A percentile compares a stretch with the other conserved stretches of the same genome.
Conservation (phyloP, 2,888 invertebrate species). For the Pegoplata infirma region DNA sequence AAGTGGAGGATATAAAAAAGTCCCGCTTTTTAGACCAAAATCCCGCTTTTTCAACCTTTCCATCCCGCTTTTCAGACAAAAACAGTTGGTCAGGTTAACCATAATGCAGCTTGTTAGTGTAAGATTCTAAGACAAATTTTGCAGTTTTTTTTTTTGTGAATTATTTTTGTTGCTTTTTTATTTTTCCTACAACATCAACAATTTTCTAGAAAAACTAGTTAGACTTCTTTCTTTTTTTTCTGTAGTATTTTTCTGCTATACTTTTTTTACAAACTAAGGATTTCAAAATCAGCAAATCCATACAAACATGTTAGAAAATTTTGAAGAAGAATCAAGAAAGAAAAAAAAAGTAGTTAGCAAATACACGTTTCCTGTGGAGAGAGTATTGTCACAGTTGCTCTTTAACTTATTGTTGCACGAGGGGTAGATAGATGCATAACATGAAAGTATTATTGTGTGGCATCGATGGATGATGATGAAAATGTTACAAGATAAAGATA, state of each 20-base stretch:
- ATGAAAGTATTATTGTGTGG: background rate
- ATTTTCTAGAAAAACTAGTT: slow-evolving; percentile 43
- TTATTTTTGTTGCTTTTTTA: slow-evolving; percentile 1
- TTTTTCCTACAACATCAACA: background rate
- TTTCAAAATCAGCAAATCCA: slow-evolving; percentile 49
- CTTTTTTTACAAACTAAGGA: slow-evolving; percentile 39
- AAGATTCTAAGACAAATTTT: slow-evolving; percentile 46
- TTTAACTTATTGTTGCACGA: slow-evolving; percentile 13
- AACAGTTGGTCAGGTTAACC: too few relatives aligned
- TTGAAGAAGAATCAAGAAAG: background rate
- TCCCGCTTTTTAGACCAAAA: too few relatives aligned
- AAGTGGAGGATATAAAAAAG: too few relatives aligned
- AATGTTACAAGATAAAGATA: background rate
- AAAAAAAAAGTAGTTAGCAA: slow-evolving; percentile 1
- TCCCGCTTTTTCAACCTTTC: too few relatives aligned
- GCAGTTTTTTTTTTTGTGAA: background rate
- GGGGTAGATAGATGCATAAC: too few relatives aligned
- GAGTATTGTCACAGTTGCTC: slow-evolving; percentile 46
- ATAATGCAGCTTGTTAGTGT: slow-evolving; percentile 59
- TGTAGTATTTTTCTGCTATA: slow-evolving; percentile 9
- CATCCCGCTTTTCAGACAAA: too few relatives aligned
- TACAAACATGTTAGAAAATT: slow-evolving; percentile 2
- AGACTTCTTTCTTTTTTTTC: slow-evolving; percentile 46
- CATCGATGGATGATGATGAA: slow-evolving; percentile 32
- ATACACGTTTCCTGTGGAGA: slow-evolving; percentile 32